A percentile compares a stretch with the other conserved stretches of the same genome.
These are phyloP conservation scores for Lampris incognitus DNA, from an alignment of 2,113 vertebrate genomes.

Conservation along the genomic window DNA sequence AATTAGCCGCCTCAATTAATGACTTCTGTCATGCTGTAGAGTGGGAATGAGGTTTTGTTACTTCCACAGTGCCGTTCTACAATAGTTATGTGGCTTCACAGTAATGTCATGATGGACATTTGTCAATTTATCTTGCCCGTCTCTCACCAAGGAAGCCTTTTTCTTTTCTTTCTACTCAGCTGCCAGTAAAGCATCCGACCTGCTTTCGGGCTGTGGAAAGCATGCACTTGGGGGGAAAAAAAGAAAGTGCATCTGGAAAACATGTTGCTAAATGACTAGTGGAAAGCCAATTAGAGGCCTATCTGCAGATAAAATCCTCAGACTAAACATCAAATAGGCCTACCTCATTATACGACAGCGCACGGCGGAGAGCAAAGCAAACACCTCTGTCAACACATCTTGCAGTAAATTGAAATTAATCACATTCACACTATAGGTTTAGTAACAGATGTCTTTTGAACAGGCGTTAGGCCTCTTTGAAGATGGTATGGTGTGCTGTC, in stretches of 20 bases:
- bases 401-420: conserved; percentile 5
- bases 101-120: background rate
- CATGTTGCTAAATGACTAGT: conserved; percentile 29
- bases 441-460: background rate
- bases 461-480: background rate
- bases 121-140: background rate
- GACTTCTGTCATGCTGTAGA: background rate
- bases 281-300: conserved; percentile 11
- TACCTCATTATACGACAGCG: background rate
- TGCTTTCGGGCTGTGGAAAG: conserved; percentile 18
- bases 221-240: conserved; percentile 6
- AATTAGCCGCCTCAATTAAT: conserved; percentile 36
- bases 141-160: background rate
- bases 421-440: background rate
- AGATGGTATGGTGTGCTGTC: background rate
- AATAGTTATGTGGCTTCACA: background rate
- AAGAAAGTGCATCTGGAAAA: conserved; percentile 14
- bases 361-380: background rate
- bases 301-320: background rate
- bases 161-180: background rate
- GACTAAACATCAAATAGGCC: conserved; percentile 6
- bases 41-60: background rate
- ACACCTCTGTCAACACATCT: background rate
- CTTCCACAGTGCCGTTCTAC: background rate
- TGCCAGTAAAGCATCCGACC: conserved; percentile 16